A percentile compares a stretch with the other conserved stretches of the same genome.
Evolutionary conservation across 1,140 invertebrate genomes (phyloP).

Genomic region (Limonius californicus): DNA sequence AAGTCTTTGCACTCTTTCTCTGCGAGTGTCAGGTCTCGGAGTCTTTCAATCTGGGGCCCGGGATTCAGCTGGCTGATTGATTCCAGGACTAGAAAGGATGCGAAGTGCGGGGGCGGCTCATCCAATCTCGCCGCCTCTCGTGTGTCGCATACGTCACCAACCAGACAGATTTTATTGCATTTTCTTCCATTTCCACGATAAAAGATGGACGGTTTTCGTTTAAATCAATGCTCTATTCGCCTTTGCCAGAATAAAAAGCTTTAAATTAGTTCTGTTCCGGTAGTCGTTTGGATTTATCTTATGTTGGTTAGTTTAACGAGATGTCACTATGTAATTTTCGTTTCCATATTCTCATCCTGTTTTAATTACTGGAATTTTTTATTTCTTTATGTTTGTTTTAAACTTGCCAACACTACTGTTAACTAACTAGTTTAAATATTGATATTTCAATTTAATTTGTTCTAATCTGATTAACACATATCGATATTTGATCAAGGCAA

Average conservation of each 20-base stretch:
- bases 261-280: conserved; percentile 5
- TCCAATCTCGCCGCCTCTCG: conserved; percentile 40
- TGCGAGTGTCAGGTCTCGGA: conserved; percentile 31
- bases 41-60: conserved; percentile 31
- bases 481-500: too few species aligned
- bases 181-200: conserved; percentile 24
- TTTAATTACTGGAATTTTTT: too few species aligned
- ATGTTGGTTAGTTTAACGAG: not conserved
- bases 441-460: too few species aligned
- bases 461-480: too few species aligned
- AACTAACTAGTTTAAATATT: too few species aligned
- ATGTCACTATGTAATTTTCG: too few species aligned
- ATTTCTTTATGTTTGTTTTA: too few species aligned
- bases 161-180: conserved; percentile 35
- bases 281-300: not conserved
- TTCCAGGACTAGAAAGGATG: conserved; percentile 25
- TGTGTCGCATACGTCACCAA: conserved; percentile 42
- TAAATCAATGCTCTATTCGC: conserved; percentile 16
- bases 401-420: too few species aligned
- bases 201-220: conserved; percentile 25
- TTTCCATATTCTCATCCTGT: too few species aligned
- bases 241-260: not conserved
- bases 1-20: conserved; percentile 33
- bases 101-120: conserved; percentile 27
- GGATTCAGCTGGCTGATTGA: conserved; percentile 28